Percentiles rank a stretch among this genome's conserved stretches.
These are phyloP conservation scores for Siphamia tubifer DNA, from an alignment of 2,113 vertebrate species.

Conservation along the genomic window DNA sequence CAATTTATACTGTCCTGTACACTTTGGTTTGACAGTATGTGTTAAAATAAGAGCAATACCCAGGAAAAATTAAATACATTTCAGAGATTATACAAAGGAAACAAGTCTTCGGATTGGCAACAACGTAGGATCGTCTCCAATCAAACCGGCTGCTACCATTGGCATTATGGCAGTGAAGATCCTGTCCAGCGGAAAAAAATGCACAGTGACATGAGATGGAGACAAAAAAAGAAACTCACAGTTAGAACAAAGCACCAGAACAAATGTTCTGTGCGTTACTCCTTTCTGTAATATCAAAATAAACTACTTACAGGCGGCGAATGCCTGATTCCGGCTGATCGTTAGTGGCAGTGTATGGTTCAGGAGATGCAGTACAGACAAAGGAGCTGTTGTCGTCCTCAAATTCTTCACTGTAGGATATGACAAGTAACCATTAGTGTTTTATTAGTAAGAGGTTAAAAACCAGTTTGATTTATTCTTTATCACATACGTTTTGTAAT, in stretches of 20 bases:
- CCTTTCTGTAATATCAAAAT: no score
- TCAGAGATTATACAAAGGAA: slow-evolving; percentile 82
- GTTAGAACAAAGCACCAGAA: neutral
- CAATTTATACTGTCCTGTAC: neutral
- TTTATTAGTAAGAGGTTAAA: neutral
- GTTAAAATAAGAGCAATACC: neutral
- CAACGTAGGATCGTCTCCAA: slow-evolving; percentile 91
- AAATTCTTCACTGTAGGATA: slow-evolving; percentile 83
- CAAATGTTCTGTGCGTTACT: neutral
- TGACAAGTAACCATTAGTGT: neutral
- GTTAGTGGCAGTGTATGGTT: slow-evolving; percentile 63
- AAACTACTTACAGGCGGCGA: slow-evolving; percentile 90
- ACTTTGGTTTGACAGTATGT: neutral
- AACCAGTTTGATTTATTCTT: neutral
- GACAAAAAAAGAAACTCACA: neutral
- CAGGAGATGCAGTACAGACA: slow-evolving; percentile 55
- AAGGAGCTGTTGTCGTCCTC: slow-evolving; percentile 82
- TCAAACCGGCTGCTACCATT: slow-evolving; percentile 93
- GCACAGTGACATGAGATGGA: neutral
- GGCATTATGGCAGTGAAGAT: slow-evolving; percentile 97
- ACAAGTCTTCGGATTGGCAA: slow-evolving; percentile 90
- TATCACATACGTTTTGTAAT: slow-evolving; percentile 85
- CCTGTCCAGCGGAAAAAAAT: slow-evolving; percentile 74
- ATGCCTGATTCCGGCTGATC: slow-evolving; percentile 90
- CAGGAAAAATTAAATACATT: neutral